Conservation (phyloP, 2,888 invertebrate genomes). For the Schizotus pectinicornis region DNA sequence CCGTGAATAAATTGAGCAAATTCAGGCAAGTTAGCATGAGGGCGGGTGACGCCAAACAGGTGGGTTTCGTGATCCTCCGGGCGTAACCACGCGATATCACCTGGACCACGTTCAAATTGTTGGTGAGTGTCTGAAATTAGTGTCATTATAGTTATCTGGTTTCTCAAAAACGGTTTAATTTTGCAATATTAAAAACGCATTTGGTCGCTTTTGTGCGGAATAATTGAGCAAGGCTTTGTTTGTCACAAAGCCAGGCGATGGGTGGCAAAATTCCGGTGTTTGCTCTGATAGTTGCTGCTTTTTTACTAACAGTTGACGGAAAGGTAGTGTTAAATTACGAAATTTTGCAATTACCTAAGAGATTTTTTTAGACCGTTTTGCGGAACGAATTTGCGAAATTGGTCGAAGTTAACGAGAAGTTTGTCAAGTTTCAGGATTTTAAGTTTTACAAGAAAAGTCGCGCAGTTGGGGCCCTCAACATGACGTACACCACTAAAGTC, state of each 20-base stretch:
- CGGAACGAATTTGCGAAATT: slow-evolving; percentile 17
- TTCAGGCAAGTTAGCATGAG: slow-evolving; percentile 49
- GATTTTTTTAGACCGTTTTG: slow-evolving; percentile 3
- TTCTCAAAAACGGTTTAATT: too few relatives aligned
- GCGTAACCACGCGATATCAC: slow-evolving; percentile 43
- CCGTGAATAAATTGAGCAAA: slow-evolving; percentile 46
- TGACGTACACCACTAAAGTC: slow-evolving; percentile 2
- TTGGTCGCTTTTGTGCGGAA: too few relatives aligned
- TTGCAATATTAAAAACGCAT: too few relatives aligned
- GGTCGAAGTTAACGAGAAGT: neutral
- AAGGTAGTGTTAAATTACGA: too few relatives aligned
- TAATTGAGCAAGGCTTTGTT: too few relatives aligned
- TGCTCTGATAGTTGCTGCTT: too few relatives aligned
- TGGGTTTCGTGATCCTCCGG: slow-evolving; percentile 41
- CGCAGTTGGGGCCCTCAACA: slow-evolving; percentile 8
- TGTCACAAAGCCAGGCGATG: too few relatives aligned
- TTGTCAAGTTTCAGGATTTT: slow-evolving; percentile 2
- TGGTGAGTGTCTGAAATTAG: slow-evolving; percentile 28
- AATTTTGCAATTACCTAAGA: neutral
- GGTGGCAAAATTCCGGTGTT: too few relatives aligned
- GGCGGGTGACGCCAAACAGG: slow-evolving; percentile 49
- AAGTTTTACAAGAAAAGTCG: slow-evolving; percentile 17
- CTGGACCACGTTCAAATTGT: slow-evolving; percentile 47
- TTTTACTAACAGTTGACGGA: too few relatives aligned
- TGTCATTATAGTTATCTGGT: too few relatives aligned